Conservation (phyloP, 2,888 invertebrate species). For the Phoenoteleia sp. region DNA sequence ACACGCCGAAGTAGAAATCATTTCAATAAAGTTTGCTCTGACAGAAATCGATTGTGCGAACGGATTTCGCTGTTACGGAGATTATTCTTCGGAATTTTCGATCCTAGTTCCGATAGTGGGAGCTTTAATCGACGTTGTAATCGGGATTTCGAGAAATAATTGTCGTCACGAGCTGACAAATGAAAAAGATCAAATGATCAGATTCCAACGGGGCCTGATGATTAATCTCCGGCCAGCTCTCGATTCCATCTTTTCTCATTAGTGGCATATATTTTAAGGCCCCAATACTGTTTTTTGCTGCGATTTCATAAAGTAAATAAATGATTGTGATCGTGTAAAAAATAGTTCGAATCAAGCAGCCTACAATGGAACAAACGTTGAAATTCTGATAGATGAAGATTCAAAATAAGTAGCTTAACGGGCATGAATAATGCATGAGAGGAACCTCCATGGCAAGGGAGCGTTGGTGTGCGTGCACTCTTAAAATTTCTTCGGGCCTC, state of each 20-base stretch:
- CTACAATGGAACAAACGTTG: constrained; percentile 55
- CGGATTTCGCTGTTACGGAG: not conserved
- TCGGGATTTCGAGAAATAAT: constrained; percentile 33
- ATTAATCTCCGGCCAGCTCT: constrained; percentile 17
- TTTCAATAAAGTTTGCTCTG: constrained; percentile 48
- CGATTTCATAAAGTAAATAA: constrained; percentile 51
- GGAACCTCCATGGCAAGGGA: constrained; percentile 42
- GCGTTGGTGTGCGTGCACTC: no score
- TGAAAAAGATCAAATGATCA: not conserved
- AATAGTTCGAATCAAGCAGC: constrained; percentile 25
- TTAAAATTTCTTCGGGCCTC: constrained; percentile 67
- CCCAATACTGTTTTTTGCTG: constrained; percentile 34
- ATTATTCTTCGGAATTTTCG: constrained; percentile 36
- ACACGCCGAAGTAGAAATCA: constrained; percentile 49
- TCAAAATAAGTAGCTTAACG: constrained; percentile 77
- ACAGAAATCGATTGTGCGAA: constrained; percentile 55
- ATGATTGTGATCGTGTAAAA: constrained; percentile 56
- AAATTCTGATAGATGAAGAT: constrained; percentile 74
- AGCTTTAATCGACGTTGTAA: constrained; percentile 33
- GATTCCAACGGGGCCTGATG: not conserved
- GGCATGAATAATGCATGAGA: constrained; percentile 74
- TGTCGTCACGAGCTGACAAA: not conserved
- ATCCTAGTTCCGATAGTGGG: constrained; percentile 19
- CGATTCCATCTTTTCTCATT: constrained; percentile 34
- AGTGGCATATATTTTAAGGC: constrained; percentile 10